phyloP scores from a whole-genome alignment of 1,140 invertebrate species.

The Leptoteleia sp. region DNA sequence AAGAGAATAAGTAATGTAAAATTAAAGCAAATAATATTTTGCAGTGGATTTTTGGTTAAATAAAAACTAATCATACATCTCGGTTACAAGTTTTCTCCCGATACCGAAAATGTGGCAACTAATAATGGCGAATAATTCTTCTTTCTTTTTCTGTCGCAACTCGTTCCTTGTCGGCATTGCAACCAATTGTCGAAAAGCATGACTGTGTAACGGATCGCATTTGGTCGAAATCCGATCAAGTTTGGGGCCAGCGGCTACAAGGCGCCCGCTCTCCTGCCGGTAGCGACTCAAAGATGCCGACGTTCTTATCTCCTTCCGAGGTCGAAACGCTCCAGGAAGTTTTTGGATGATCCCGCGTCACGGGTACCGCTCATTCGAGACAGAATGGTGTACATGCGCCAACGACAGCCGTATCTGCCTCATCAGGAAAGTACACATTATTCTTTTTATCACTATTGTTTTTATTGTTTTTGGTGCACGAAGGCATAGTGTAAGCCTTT shows the following conservation, averaged over 20 bases:
- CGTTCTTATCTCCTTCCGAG: constrained; percentile 76
- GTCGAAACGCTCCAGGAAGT: constrained; percentile 75
- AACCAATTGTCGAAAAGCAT: constrained; percentile 66
- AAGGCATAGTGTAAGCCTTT: constrained; percentile 65
- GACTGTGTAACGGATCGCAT: constrained; percentile 67
- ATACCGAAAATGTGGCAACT: constrained; percentile 30
- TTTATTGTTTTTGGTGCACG: constrained; percentile 55
- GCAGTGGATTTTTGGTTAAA: too few species aligned
- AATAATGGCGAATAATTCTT: constrained; percentile 47
- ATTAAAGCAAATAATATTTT: too few species aligned
- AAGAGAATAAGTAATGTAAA: too few species aligned
- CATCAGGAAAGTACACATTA: constrained; percentile 65
- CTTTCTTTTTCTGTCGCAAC: constrained; percentile 42
- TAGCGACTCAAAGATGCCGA: constrained; percentile 75
- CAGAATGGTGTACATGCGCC: constrained; percentile 57
- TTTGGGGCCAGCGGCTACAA: constrained; percentile 66
- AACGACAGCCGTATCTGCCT: constrained; percentile 63
- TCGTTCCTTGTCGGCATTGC: constrained; percentile 47
- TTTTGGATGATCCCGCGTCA: constrained; percentile 66
- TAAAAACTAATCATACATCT: too few species aligned
- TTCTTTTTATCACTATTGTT: constrained; percentile 61
- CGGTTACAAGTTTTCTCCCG: background rate
- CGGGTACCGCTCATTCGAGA: constrained; percentile 59
- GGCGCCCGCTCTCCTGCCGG: constrained; percentile 68
- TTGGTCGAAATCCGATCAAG: constrained; percentile 68